These are phyloP conservation scores for Scatophagus argus DNA, from an alignment of 2,113 vertebrate genomes.

Conservation along the genomic window DNA sequence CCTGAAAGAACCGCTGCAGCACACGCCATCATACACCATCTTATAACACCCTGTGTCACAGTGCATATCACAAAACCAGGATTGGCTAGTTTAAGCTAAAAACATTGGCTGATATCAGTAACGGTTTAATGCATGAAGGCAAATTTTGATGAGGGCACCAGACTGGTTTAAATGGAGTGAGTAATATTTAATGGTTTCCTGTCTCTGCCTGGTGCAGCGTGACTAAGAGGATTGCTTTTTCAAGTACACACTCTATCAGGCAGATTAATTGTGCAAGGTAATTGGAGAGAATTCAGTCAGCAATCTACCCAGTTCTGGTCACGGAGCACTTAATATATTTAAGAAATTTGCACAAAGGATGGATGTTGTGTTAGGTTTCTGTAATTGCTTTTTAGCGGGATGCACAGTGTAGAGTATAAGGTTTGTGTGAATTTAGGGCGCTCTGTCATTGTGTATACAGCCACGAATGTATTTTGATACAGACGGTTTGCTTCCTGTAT, in stretches of 20 bases:
- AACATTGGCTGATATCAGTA: neutral
- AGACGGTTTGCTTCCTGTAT: neutral
- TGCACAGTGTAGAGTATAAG: neutral
- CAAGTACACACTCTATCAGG: neutral
- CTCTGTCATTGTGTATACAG: neutral
- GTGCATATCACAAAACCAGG: neutral
- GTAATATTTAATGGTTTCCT: constrained; percentile 16
- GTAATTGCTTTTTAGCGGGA: constrained; percentile 11
- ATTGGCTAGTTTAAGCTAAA: neutral
- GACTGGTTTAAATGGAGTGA: neutral
- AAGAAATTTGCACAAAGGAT: neutral
- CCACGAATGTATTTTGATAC: constrained; percentile 40
- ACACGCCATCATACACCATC: constrained; percentile 10
- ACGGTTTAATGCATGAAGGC: constrained; percentile 15
- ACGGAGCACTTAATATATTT: constrained; percentile 21
- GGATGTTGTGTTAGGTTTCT: neutral
- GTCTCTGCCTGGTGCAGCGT: constrained; percentile 24
- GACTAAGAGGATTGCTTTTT: constrained; percentile 26
- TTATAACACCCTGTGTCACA: constrained; percentile 2
- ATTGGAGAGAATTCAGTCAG: constrained; percentile 4
- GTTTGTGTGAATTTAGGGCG: neutral
- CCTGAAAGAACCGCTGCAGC: neutral
- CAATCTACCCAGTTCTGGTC: constrained; percentile 17
- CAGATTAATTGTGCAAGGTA: constrained; percentile 1
- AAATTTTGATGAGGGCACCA: neutral